Evolutionary conservation across 1,140 invertebrate genomes (phyloP).

Genomic region (Hylaeus anthracinus): DNA sequence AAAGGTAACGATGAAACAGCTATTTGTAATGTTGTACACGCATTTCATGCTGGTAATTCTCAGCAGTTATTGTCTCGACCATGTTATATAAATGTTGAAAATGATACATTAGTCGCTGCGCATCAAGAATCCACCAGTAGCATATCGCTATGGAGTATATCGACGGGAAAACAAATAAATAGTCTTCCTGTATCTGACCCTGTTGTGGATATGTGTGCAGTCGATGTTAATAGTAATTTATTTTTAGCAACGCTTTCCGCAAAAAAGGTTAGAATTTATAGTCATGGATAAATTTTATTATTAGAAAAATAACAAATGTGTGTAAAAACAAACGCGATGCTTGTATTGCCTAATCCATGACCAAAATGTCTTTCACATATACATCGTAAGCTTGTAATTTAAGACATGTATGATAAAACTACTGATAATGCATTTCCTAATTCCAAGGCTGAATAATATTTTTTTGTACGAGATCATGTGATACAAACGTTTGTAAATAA

Average conservation of each 20-base stretch:
- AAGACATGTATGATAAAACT: background rate
- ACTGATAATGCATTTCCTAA: background rate
- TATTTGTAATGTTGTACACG: slow-evolving; percentile 83
- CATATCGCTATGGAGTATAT: slow-evolving; percentile 86
- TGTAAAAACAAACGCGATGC: background rate
- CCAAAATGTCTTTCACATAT: background rate
- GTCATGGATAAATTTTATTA: slow-evolving; percentile 60
- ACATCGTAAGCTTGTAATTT: background rate
- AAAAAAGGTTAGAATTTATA: slow-evolving; percentile 84
- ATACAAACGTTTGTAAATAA: slow-evolving; percentile 4
- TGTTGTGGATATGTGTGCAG: slow-evolving; percentile 85
- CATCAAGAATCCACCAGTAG: slow-evolving; percentile 84
- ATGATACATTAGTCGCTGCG: slow-evolving; percentile 84
- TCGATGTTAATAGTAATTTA: slow-evolving; percentile 79
- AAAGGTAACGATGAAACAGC: slow-evolving; percentile 76
- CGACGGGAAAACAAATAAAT: slow-evolving; percentile 82
- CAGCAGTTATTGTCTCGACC: slow-evolving; percentile 85
- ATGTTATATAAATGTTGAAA: slow-evolving; percentile 81
- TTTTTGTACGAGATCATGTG: background rate
- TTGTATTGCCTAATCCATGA: background rate
- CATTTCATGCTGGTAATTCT: slow-evolving; percentile 83
- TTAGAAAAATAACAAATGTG: slow-evolving; percentile 1
- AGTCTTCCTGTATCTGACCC: slow-evolving; percentile 83
- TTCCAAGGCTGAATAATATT: background rate
- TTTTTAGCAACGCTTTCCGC: slow-evolving; percentile 85